These are phyloP conservation scores for Dicroscelio sp. DNA, from an alignment of 2,888 invertebrate genomes.

Conservation along the genomic window DNA sequence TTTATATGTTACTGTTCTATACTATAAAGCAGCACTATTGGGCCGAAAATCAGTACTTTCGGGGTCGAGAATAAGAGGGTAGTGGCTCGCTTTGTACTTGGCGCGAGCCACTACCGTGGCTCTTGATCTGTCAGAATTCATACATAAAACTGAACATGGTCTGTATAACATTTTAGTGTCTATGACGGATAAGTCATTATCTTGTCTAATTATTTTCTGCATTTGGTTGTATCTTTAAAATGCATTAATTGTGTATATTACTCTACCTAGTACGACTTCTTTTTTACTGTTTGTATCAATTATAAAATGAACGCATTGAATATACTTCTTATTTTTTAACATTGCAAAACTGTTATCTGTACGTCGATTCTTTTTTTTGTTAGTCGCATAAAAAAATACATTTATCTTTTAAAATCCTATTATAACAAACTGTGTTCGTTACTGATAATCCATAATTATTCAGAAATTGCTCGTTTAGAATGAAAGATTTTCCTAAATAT, in stretches of 20 bases:
- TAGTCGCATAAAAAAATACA: not conserved
- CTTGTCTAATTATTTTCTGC: too few relatives aligned
- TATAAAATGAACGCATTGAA: slow-evolving; percentile 35
- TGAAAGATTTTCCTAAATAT: not conserved
- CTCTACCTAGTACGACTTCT: not conserved
- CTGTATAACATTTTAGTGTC: too few relatives aligned
- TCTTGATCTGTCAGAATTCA: too few relatives aligned
- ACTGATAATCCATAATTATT: not conserved
- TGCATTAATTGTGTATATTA: not conserved
- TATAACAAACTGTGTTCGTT: not conserved
- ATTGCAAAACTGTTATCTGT: not conserved
- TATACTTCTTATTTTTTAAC: not conserved
- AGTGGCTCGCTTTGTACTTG: too few relatives aligned
- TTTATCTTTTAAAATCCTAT: not conserved
- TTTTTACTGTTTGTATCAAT: slow-evolving; percentile 23
- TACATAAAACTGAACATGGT: too few relatives aligned
- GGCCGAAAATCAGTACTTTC: too few relatives aligned
- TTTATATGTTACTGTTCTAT: too few relatives aligned
- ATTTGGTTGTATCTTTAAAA: not conserved
- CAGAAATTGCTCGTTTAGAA: not conserved
- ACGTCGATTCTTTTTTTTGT: slow-evolving; percentile 1
- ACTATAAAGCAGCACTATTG: too few relatives aligned
- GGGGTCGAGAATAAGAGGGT: too few relatives aligned
- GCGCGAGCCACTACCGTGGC: too few relatives aligned
- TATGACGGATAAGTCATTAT: too few relatives aligned